phyloP scores from a whole-genome alignment of 2,888 invertebrate species.

The Invenusta paracnida region DNA sequence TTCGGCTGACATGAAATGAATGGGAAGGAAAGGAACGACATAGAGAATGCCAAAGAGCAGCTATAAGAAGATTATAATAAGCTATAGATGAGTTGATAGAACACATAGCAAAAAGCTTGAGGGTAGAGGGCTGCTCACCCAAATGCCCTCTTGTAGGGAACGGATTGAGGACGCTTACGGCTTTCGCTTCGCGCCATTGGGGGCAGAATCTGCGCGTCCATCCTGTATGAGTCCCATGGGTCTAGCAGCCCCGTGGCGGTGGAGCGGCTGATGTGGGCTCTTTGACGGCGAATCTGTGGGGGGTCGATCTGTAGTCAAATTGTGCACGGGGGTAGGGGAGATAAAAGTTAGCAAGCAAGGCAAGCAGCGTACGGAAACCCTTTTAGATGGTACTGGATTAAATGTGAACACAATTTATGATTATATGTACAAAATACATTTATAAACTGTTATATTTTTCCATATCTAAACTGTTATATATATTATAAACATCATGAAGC shows the following conservation, averaged over 20 bases:
- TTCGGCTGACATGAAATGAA: too few species aligned
- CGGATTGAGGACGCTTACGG: neutral
- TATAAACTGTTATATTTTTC: too few species aligned
- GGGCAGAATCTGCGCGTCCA: neutral
- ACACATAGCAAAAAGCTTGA: neutral
- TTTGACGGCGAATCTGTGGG: neutral
- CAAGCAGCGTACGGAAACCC: too few species aligned
- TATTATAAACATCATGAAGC: too few species aligned
- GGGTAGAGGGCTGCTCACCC: neutral
- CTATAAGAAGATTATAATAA: neutral
- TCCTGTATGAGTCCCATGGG: neutral
- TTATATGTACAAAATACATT: too few species aligned
- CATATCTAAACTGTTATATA: too few species aligned
- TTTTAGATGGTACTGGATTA: too few species aligned
- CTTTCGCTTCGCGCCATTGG: neutral
- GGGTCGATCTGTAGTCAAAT: neutral
- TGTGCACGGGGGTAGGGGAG: neutral
- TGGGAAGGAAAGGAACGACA: too few species aligned
- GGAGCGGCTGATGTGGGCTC: neutral
- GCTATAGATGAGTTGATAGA: neutral
- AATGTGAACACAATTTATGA: too few species aligned
- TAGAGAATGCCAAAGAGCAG: neutral
- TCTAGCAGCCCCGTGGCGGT: neutral
- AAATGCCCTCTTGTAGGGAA: neutral
- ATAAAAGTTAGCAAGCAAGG: neutral